Base-by-base conservation (phyloP, 2,888 invertebrate species). In the Notocelia uddmanniana region DNA sequence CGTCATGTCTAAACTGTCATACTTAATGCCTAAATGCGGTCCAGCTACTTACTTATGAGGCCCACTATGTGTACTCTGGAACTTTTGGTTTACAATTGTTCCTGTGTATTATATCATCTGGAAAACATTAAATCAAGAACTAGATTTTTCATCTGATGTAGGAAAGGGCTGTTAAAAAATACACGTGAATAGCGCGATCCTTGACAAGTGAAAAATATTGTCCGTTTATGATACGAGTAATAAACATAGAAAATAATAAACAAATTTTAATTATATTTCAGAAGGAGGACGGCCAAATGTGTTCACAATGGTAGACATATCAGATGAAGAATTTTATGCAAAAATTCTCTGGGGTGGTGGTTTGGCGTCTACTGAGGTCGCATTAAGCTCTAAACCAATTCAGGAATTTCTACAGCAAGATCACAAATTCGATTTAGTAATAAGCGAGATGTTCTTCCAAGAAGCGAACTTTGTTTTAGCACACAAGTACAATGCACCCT, bases 381-480 rank as follows among this genome's bases (percentile, higher is more conserved):
- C 84, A 0, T 74, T 93, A 1, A 89, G 89, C 70, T 91, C 92
- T 0, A 83, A 80, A 3, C 78, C 83, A 74, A 85, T 93, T 0
- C 79, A 82, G 76, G 74, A 81, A 0, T 87, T 94, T 59, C 76
- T 94, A 0, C 78, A 77, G 0, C 79, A 85, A 74, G 87, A 92
- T 34, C 84, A 86, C 19, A 83, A 81, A 58, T 94, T 90, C 55
- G 94, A 94, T 75, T 77, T 94, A 11, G 88, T 94, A 2, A 87
- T 94, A 3, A 80, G 85, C n/a, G 94, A 94, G 76, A 89, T 92
- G 58, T 94, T 94, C 76, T 92, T 88, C 72, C 89, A 89, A 82
- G 94, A 94, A 79, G 90, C 94, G 3, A 77, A 89, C 0, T 85
- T 90, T 71, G 82, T 87, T 10, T 76, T 94, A 11, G 90, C 94